Base-by-base conservation (phyloP, 2,797 vertebrate species). In the Leptodactylus fallax region DNA sequence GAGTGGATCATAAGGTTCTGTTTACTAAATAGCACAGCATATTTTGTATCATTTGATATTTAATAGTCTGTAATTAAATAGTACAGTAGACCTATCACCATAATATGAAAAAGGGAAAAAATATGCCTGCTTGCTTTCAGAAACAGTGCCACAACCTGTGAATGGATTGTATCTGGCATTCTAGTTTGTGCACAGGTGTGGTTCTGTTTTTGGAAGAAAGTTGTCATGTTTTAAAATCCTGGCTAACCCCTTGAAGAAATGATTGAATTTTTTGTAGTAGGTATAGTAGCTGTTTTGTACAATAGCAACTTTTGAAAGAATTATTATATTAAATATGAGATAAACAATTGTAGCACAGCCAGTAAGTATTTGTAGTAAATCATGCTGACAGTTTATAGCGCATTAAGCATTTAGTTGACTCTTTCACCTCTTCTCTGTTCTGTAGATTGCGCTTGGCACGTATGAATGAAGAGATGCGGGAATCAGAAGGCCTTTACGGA, bases 401-500 rank as follows among this genome's bases (percentile, higher is more conserved):
- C n/a, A n/a, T n/a, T n/a, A n/a, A n/a, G n/a, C n/a, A 45, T 61
- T 47, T 25, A 23, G 65, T 49, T 65, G 21, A 8, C 45, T 63
- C 65, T 36, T 81, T 65, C 27, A 81, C 45, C 58, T 81, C 5
- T 60, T 53, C 77, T 91, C 90, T 89, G 63, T 77, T 91, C 90
- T 89, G 63, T 19, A 99, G 98, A 94, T 93, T 99, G 93, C 97
- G 98, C 60, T 94, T 99, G 92, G 98, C 98, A 82, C 97, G 98
- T 95, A 99, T 99, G 98, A 99, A 99, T 51, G 98, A 99, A 93
- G 98, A 99, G 93, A 99, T 99, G 98, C 96, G 98, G 8, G 98
- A 99, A 94, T 97, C 97, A 0, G 98, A 99, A 94, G 98, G 98
- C 80, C 96, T 96, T 79, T 99, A 97, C 93, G 97, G 96, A 93